Base-by-base conservation (phyloP, 2,888 invertebrate genomes). In the Ichneumon xanthorius region DNA sequence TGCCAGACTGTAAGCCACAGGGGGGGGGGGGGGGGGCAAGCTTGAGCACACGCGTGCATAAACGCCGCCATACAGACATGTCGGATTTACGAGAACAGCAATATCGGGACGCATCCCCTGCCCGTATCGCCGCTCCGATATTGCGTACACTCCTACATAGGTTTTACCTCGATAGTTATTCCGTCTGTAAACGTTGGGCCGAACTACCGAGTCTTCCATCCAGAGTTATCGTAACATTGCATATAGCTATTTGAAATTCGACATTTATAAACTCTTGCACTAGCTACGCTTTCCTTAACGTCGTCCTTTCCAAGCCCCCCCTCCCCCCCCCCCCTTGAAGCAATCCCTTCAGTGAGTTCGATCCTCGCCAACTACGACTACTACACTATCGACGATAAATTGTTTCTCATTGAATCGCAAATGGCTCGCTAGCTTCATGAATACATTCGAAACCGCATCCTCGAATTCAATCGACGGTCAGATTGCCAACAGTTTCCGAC, bases 321-420 rank as follows among this genome's bases (percentile, higher is more conserved):
- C 19, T 2, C 7, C 9, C 55, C 1, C n/a, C 11, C 19, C 1
- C 4, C 26, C 58, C 22, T 11, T 14, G 3, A 4, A 45, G 50
- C 55, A 40, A 33, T 2, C 33, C 67, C n/a, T 67, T 53, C 55
- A 33, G 19, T 50, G 26, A 30, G 33, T 61, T 67, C 48, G 61
- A 76, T 58, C 11, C 4, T 30, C 40, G 5, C 37, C 22, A 50
- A 40, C 70, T 26, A 37, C 63, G 22, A 65, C 22, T 78, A 30
- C 53, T 22, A 50, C 19, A 63, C 53, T 70, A 70, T 68, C 11
- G 70, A 45, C 84, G 81, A 78, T 81, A 85, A 81, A 81, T 81
- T 78, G 73, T 78, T 81, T 78, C 78, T 81, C 84, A 81, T 85
- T 78, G 84, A 85, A 81, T 85, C 81, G 73, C 84, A 81, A 78